Evolutionary conservation across 2,888 invertebrate species (phyloP), one percentile per base, ranked within the genome.

Genomic region (Eledone cirrhosa): DNA sequence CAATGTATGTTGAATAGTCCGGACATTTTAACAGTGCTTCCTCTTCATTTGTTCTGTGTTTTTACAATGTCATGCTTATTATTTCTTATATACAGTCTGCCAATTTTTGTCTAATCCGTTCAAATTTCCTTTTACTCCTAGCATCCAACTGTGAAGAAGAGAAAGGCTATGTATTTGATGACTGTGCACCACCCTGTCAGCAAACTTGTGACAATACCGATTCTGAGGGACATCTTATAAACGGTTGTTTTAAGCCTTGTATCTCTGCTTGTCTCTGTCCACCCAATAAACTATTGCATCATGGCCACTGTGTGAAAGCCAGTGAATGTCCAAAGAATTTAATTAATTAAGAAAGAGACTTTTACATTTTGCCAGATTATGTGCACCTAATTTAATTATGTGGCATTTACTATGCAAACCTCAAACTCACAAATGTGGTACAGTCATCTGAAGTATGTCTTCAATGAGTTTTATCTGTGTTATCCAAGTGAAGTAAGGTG

Each of bases 121-220:
- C 84, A 90, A 89, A 88, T 22, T 86, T 89, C 72, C 82, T 84
- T n/a, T 41, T 11, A 41, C 41, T 8, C 41, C 11, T 41, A 41
- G 41, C 11, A 11, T 41, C 41, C 41, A 41, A 41, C 41, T 90
- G 90, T 83, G 86, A 87, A 63, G 82, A 81, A 69, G 84, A 85
- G 19, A 85, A 85, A 76, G 90, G 90, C n/a, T 87, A 90, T 75
- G 82, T 90, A 31, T 90, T 89, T 84, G 90, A 90, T 81, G 90
- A 90, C 78, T 90, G 90, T 84, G 90, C 90, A 11, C 89, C 90
- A 27, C 86, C 88, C 4, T 90, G 90, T 81, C 85, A 88, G 1
- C 81, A 89, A 53, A 89, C 90, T 0, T 90, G 90, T 83, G 87
- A 87, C 63, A 90, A 88, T 77, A 85, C 86, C 16, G 83, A 87